Conservation (phyloP, 2,113 vertebrate species). For the Noturus placidus region DNA sequence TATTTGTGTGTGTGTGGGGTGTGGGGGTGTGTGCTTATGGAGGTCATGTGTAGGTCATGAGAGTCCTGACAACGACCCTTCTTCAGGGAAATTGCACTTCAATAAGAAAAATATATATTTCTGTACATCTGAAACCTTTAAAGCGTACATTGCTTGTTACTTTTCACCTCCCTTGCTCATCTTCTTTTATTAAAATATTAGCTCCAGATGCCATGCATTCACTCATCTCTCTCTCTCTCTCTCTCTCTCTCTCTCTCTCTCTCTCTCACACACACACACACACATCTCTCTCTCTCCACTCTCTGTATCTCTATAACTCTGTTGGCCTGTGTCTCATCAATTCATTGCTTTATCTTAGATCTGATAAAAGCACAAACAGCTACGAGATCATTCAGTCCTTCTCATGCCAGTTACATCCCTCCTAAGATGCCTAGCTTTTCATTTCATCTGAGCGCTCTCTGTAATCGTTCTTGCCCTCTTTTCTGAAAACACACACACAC, state of each 20-base stretch:
- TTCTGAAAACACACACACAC: not conserved
- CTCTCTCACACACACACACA: not conserved
- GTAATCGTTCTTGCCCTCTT: not conserved
- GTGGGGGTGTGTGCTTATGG: constrained; percentile 8
- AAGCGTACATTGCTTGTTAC: constrained; percentile 59
- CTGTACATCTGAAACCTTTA: constrained; percentile 37
- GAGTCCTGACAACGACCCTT: constrained; percentile 50
- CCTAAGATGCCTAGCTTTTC: not conserved
- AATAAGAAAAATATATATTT: constrained; percentile 58
- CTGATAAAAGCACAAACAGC: constrained; percentile 45
- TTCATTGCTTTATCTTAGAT: constrained; percentile 52
- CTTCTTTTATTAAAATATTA: constrained; percentile 10
- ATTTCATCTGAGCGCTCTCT: constrained; percentile 46
- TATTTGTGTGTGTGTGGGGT: constrained; percentile 19
- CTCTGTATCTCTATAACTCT: constrained; percentile 22
- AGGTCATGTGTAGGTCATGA: constrained; percentile 18
- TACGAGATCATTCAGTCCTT: constrained; percentile 39
- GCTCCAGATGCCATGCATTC: constrained; percentile 22
- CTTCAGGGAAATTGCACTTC: constrained; percentile 58
- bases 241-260: constrained; percentile 12
- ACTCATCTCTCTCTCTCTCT: constrained; percentile 12
- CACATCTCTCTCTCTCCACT: not conserved
- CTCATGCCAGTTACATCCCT: not conserved
- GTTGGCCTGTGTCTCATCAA: constrained; percentile 12
- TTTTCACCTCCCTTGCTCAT: not conserved